Conservation (phyloP, 2,797 vertebrate species). For the Melanotaenia maccullochi region DNA sequence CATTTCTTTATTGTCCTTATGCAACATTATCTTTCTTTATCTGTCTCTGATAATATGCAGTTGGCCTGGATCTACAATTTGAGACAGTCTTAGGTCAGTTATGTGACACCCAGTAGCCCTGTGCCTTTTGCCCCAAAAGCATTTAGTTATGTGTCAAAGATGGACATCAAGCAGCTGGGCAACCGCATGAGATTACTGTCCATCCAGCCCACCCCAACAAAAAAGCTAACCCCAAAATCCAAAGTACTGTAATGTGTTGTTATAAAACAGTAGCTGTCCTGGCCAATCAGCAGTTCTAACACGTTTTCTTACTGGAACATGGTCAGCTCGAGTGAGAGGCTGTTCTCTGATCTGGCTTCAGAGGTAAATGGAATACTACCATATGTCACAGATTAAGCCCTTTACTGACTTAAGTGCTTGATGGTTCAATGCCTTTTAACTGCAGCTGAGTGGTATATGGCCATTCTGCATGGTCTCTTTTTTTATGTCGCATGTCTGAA, state of each 20-base stretch:
- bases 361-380: neutral
- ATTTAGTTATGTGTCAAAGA: constrained; percentile 4
- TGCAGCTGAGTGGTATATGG: constrained; percentile 14
- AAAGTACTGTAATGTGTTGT: neutral
- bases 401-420: constrained; percentile 55
- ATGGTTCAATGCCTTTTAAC: constrained; percentile 43
- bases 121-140: constrained; percentile 38
- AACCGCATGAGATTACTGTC: constrained; percentile 22
- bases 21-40: neutral
- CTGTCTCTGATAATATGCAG: constrained; percentile 36
- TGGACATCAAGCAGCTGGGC: constrained; percentile 24
- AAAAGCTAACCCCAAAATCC: neutral
- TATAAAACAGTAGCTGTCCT: neutral
- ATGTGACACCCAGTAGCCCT: constrained; percentile 37
- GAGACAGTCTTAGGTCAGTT: constrained; percentile 42
- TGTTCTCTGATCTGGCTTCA: neutral
- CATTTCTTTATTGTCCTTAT: neutral
- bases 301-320: neutral
- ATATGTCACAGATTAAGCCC: constrained; percentile 46
- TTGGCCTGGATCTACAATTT: constrained; percentile 54
- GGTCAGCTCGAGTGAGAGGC: neutral
- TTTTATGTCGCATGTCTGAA: neutral
- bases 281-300: neutral
- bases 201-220: neutral
- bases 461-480: neutral